phyloP scores from a whole-genome alignment of 1,140 invertebrate species.

The Meloidogyne hapla region DNA sequence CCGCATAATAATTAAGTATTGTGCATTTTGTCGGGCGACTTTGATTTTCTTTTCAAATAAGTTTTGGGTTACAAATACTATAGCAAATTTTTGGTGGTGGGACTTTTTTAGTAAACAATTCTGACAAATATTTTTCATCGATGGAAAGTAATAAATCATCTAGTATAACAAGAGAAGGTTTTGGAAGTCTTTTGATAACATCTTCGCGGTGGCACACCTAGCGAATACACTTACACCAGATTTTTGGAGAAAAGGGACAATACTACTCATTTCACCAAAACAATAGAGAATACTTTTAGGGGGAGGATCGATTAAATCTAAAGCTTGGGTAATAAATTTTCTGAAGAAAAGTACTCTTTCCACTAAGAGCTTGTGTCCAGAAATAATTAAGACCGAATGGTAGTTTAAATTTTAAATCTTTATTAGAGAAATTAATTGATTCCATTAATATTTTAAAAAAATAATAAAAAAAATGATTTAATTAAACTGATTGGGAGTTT shows the following conservation, averaged over 20 bases:
- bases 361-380: neutral
- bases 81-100: slow-evolving; percentile 12
- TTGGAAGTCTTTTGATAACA: neutral
- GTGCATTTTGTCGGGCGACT: slow-evolving; percentile 15
- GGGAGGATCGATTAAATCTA: slow-evolving; percentile 9
- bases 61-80: slow-evolving; percentile 17
- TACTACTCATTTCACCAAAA: slow-evolving; percentile 28
- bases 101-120: slow-evolving; percentile 27
- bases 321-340: slow-evolving; percentile 6
- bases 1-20: slow-evolving; percentile 13
- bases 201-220: slow-evolving; percentile 19
- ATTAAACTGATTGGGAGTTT: neutral
- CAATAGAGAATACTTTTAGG: slow-evolving; percentile 1
- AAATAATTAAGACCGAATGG: slow-evolving; percentile 26
- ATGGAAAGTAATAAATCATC: slow-evolving; percentile 19
- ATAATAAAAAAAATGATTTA: neutral
- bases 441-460: neutral
- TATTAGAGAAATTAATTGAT: neutral
- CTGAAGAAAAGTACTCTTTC: neutral
- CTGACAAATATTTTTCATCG: slow-evolving; percentile 15
- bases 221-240: slow-evolving; percentile 9
- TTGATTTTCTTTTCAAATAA: slow-evolving; percentile 15
- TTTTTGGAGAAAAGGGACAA: neutral
- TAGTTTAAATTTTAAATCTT: slow-evolving; percentile 20
- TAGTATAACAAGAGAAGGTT: slow-evolving; percentile 14